Conservation (phyloP, 2,888 invertebrate genomes). For the Plagiodera versicolora region DNA sequence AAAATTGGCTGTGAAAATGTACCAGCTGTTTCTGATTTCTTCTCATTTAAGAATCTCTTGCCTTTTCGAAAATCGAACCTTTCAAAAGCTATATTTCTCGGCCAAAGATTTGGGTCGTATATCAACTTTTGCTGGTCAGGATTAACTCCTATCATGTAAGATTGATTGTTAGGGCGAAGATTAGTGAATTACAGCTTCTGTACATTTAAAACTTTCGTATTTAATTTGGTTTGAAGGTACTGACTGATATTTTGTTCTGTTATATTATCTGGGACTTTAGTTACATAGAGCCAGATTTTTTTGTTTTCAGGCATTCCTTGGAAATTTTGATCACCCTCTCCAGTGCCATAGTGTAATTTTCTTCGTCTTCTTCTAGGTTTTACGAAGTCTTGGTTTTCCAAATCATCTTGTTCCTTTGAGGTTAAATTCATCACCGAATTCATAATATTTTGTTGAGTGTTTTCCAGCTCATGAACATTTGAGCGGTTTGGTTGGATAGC, state of each 20-base stretch:
- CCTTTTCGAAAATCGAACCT: constrained; percentile 1
- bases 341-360: not conserved
- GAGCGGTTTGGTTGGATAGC: too few relatives aligned
- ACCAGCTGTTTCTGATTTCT: not conserved
- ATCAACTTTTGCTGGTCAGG: not conserved
- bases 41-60: not conserved
- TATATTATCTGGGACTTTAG: not conserved
- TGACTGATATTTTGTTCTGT: not conserved
- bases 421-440: too few relatives aligned
- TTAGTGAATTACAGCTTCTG: not conserved
- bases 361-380: too few relatives aligned
- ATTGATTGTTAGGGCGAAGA: not conserved
- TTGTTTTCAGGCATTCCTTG: not conserved
- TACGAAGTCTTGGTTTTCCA: too few relatives aligned
- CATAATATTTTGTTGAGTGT: too few relatives aligned
- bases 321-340: not conserved
- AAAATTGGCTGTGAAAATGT: not conserved
- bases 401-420: too few relatives aligned
- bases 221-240: not conserved
- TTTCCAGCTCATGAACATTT: too few relatives aligned
- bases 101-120: not conserved
- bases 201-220: not conserved
- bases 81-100: not conserved
- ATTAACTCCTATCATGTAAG: not conserved
- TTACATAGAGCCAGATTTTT: not conserved